phyloP scores from a whole-genome alignment of 2,797 vertebrate species.

The Ispidina lecontei region DNA sequence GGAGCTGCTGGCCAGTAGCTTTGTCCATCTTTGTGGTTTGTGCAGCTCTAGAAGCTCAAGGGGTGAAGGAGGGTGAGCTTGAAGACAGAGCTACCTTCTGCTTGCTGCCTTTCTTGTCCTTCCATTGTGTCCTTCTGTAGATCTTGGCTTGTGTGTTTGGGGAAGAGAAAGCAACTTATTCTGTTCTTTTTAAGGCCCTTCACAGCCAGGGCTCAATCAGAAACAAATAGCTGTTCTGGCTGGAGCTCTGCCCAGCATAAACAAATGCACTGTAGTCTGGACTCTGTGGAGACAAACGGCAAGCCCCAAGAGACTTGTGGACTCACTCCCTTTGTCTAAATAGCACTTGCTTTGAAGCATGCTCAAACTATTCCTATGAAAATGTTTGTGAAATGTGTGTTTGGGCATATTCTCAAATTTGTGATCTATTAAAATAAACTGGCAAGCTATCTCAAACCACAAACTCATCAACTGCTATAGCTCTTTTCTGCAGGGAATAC shows the following conservation, averaged over 20 bases:
- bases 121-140: background rate
- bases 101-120: background rate
- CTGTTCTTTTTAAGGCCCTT: background rate
- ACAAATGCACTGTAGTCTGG: constrained; percentile 54
- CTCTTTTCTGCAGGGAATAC: constrained; percentile 51
- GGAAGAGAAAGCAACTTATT: background rate
- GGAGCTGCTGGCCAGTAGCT: background rate
- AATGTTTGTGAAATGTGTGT: constrained; percentile 69
- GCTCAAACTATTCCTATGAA: constrained; percentile 65
- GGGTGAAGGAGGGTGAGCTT: background rate
- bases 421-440: constrained; percentile 72
- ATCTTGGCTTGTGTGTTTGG: background rate
- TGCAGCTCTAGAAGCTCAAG: background rate
- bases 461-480: constrained; percentile 61
- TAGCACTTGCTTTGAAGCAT: constrained; percentile 57
- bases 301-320: constrained; percentile 49
- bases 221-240: constrained; percentile 43
- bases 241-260: constrained; percentile 65
- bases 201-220: background rate
- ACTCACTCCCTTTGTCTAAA: constrained; percentile 52
- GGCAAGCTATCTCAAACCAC: constrained; percentile 61
- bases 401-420: constrained; percentile 68
- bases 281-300: constrained; percentile 58
- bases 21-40: background rate
- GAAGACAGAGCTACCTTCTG: background rate